Evolutionary conservation across 2,888 invertebrate genomes (phyloP).

Genomic region (Chrysolina americana): DNA sequence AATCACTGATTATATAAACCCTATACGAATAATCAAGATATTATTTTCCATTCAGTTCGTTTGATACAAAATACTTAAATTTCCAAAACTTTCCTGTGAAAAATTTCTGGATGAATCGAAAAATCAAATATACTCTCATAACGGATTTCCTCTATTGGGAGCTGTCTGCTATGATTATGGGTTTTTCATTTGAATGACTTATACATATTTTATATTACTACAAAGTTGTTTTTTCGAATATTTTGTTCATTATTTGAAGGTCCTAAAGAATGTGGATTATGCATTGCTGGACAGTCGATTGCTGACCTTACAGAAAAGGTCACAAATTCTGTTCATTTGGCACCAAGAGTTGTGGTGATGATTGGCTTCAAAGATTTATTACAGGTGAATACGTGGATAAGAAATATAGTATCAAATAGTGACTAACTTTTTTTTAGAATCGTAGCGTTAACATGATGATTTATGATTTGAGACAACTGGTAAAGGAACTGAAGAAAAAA

Average conservation of each 20-base stretch:
- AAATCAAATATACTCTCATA: too few relatives aligned
- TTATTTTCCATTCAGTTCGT: too few relatives aligned
- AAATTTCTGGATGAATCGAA: too few relatives aligned
- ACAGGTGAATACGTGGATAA: conserved; percentile 40
- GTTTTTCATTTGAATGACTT: neutral
- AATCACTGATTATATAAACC: too few relatives aligned
- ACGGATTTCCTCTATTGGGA: too few relatives aligned
- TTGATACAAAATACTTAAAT: too few relatives aligned
- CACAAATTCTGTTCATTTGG: conserved; percentile 51
- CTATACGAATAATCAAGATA: too few relatives aligned
- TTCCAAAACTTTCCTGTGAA: too few relatives aligned
- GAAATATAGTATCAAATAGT: conserved; percentile 2
- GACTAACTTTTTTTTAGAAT: conserved; percentile 47
- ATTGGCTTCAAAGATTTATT: conserved; percentile 59
- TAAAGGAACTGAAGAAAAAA: conserved; percentile 56
- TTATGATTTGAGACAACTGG: conserved; percentile 55
- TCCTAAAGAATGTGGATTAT: conserved; percentile 57
- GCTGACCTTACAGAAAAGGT: conserved; percentile 55
- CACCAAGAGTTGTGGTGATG: conserved; percentile 61
- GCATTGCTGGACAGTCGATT: conserved; percentile 57
- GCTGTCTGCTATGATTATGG: neutral
- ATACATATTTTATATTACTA: too few relatives aligned
- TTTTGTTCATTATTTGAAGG: conserved; percentile 45
- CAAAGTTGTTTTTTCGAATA: neutral
- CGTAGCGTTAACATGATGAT: conserved; percentile 58